These are phyloP conservation scores for Orthonevra nobilis DNA, from an alignment of 2,888 invertebrate species.

Conservation along the genomic window DNA sequence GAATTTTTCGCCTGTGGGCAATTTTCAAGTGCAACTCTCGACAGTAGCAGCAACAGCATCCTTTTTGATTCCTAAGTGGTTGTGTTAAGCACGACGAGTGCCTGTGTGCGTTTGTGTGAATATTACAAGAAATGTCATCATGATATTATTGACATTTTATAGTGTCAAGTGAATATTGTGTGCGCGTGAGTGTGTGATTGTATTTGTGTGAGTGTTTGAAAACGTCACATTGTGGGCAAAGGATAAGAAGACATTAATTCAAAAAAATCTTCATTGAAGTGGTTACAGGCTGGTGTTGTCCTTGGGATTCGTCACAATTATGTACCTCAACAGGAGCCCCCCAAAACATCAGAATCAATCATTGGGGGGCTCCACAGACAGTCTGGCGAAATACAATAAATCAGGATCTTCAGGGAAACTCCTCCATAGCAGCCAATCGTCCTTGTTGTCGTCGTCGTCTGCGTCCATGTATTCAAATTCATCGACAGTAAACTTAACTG, in stretches of 20 bases:
- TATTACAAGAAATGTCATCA: constrained; percentile 62
- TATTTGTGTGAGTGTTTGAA: no score
- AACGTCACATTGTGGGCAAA: no score
- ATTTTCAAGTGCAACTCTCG: constrained; percentile 72
- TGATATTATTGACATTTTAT: constrained; percentile 66
- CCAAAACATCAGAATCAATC: constrained; percentile 75
- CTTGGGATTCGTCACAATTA: constrained; percentile 70
- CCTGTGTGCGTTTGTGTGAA: constrained; percentile 11
- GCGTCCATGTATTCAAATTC: constrained; percentile 70
- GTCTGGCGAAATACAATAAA: constrained; percentile 64
- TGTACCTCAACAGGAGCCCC: constrained; percentile 79
- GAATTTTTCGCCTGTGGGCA: constrained; percentile 55
- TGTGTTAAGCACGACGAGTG: constrained; percentile 7
- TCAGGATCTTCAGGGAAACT: constrained; percentile 43
- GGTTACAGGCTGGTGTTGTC: no score
- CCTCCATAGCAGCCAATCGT: constrained; percentile 58
- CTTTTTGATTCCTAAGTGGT: constrained; percentile 55
- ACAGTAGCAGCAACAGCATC: constrained; percentile 61
- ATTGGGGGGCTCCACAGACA: constrained; percentile 77
- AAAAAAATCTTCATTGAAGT: no score
- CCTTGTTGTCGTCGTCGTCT: no score
- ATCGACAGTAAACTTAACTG: constrained; percentile 62
- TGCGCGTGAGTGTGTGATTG: constrained; percentile 37
- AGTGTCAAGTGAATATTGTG: constrained; percentile 60
- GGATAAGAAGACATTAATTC: neutral